Base-by-base conservation (phyloP, 2,797 vertebrate species). In the Mormyrops boulengeri region DNA sequence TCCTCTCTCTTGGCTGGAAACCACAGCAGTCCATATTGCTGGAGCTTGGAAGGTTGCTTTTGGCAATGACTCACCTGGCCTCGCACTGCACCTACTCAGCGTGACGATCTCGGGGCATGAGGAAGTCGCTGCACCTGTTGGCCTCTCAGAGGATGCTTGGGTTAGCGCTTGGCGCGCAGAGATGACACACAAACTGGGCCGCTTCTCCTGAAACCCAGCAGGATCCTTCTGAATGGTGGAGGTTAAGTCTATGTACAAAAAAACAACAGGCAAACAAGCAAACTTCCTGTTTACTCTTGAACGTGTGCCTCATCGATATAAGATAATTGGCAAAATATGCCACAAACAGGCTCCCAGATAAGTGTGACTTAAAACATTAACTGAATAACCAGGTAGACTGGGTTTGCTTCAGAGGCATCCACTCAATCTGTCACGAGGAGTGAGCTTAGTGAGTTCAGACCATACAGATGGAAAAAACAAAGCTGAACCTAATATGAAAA, bases 1-100 rank as follows among this genome's bases (percentile, higher is more conserved):
- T 57, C 60, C 88, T 89, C 38, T 47, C 44, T 86, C 55, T 55
- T 85, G 38, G 77, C 44, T 85, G 57, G 47, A 73, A 53, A 89
- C 34, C 44, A 60, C 77, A 89, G 52, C 60, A 77, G 88, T 66
- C 87, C 88, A 86, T 89, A 73, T 85, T 88, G 55, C 55, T 66
- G 89, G 80, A 88, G 47, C 86, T 69, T 41, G 30, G 85, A 30
- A 57, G 66, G 52, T 80, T 88, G 38, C 80, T 30, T 60, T 34
- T 89, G 90, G 80, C 49, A 44, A 41, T 30, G 14, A n/a, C 30
- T 62, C 85, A 66, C 69, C 41, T 82, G 88, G 53, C 85, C 86
- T 84, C 30, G 22, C 69, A 38, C 55, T 50, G 88, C 47, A 69
- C 50, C 55, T 88, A 41, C 26, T 77, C 84, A 38, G 80, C 19